A percentile compares a stretch with the other conserved stretches of the same genome.
Conservation (phyloP, 2,113 vertebrate species). For the Myrmecophaga tridactyla region DNA sequence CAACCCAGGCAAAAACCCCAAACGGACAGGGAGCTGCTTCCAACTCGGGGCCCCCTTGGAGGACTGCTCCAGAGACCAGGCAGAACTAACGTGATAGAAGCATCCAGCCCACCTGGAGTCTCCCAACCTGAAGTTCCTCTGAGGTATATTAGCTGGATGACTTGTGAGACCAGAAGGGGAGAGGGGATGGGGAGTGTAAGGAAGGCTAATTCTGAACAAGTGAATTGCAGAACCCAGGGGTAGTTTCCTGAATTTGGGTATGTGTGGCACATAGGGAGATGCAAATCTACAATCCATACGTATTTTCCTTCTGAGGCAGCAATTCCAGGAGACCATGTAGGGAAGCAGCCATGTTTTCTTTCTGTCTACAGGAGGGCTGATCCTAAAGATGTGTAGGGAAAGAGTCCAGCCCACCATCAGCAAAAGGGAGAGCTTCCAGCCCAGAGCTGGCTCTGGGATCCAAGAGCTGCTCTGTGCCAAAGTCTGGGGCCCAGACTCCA, state of each 20-base stretch:
- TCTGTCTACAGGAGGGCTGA: neutral
- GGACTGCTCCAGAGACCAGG: neutral
- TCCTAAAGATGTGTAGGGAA: neutral
- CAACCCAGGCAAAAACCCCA: neutral
- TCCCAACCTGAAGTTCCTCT: neutral
- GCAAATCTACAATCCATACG: neutral
- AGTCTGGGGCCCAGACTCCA: neutral
- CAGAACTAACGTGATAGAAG: neutral
- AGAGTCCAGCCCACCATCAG: neutral
- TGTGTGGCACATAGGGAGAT: neutral
- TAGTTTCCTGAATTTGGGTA: neutral
- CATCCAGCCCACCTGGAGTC: neutral
- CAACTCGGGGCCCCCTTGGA: fast-evolving
- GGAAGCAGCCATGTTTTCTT: neutral
- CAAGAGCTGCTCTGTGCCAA: neutral
- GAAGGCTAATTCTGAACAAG: neutral
- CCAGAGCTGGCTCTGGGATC: neutral
- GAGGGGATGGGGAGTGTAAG: neutral
- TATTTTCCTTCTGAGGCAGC: neutral
- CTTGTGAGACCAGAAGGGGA: neutral
- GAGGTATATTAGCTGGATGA: neutral
- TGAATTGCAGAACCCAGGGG: neutral
- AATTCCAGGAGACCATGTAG: neutral
- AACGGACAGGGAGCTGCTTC: neutral
- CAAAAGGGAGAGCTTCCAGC: neutral